Evolutionary conservation across 1,140 invertebrate species (phyloP).

Genomic region (Psilanteris sp.): DNA sequence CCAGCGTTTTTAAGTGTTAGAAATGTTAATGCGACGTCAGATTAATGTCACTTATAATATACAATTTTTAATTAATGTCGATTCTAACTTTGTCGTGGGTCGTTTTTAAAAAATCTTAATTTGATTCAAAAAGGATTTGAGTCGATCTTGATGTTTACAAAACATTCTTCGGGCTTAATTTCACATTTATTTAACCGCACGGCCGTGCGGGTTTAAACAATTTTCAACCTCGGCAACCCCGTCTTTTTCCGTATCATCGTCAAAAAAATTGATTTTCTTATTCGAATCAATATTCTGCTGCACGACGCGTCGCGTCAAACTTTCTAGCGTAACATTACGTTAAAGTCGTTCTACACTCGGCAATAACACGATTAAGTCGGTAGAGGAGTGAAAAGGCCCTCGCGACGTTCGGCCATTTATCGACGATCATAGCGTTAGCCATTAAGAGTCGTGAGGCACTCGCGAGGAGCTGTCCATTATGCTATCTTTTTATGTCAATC

Average conservation of each 20-base stretch:
- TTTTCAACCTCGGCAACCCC: constrained; percentile 14
- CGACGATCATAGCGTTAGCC: constrained; percentile 62
- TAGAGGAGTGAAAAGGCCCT: constrained; percentile 62
- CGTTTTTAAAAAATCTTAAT: no score
- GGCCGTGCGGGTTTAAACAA: no score
- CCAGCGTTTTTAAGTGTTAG: constrained; percentile 31
- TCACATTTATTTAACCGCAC: no score
- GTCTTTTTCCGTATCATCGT: no score
- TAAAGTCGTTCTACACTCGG: no score
- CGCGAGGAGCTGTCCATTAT: constrained; percentile 69
- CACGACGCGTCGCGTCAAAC: constrained; percentile 11
- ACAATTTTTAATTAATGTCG: constrained; percentile 48
- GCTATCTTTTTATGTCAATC: constrained; percentile 75
- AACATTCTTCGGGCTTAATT: no score
- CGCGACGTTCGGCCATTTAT: constrained; percentile 63
- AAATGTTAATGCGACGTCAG: constrained; percentile 42
- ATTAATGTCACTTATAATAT: constrained; percentile 45
- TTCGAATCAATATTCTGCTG: constrained; percentile 49
- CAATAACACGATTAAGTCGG: constrained; percentile 69
- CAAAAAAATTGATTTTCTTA: constrained; percentile 34
- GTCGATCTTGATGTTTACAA: no score
- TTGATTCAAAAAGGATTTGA: no score
- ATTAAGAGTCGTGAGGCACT: constrained; percentile 65
- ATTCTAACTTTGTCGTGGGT: constrained; percentile 38
- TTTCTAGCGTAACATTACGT: constrained; percentile 4